These are phyloP conservation scores for Tapera naevia DNA, from an alignment of 2,797 vertebrate genomes.

Conservation along the genomic window DNA sequence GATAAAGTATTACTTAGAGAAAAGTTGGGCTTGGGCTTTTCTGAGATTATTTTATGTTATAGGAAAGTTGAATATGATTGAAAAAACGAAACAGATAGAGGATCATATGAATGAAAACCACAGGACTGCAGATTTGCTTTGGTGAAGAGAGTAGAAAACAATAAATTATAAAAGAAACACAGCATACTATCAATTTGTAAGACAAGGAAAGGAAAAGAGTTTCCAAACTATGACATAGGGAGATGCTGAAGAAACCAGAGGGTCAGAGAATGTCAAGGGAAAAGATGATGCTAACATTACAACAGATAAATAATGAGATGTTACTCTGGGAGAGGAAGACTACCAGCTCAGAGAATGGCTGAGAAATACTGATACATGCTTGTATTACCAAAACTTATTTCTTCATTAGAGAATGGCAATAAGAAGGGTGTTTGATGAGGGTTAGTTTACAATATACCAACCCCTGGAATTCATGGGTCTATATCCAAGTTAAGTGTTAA, in stretches of 20 bases:
- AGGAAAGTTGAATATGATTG: not conserved
- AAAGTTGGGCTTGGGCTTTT: not conserved
- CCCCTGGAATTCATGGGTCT: not conserved
- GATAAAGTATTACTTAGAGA: not conserved
- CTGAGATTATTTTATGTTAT: not conserved
- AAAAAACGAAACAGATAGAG: not conserved
- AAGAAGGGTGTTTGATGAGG: not conserved
- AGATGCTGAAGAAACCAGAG: not conserved
- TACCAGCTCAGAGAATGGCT: not conserved
- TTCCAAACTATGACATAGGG: not conserved
- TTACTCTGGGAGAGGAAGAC: not conserved
- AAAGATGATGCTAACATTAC: not conserved
- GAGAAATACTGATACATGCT: not conserved
- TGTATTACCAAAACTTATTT: not conserved
- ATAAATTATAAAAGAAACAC: not conserved
- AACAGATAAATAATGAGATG: not conserved
- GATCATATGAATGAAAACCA: not conserved
- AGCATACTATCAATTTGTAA: not conserved
- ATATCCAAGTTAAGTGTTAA: not conserved
- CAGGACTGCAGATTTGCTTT: not conserved
- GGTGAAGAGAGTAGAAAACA: not conserved
- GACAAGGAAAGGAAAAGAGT: not conserved
- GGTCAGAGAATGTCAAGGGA: not conserved
- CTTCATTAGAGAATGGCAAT: not conserved
- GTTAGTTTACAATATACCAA: not conserved